Conservation (phyloP, 2,113 vertebrate species). For the Clarias magur region DNA sequence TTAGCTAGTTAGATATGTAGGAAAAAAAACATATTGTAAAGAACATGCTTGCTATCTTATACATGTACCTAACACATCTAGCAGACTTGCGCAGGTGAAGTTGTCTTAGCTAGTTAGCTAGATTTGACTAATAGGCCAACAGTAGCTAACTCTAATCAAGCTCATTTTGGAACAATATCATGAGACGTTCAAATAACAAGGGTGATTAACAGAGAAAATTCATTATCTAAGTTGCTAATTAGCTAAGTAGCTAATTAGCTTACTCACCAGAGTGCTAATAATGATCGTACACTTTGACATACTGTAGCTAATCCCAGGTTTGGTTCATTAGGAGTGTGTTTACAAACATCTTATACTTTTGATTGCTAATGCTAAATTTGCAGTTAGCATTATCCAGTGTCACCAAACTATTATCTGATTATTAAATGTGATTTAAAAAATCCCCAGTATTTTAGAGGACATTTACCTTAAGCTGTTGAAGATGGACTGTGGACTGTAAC, state of each 20-base stretch:
- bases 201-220: neutral
- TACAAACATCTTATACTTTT: neutral
- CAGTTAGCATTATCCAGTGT: neutral
- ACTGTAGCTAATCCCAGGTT: neutral
- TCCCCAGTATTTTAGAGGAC: neutral
- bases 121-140: neutral
- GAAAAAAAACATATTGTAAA: neutral
- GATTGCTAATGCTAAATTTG: neutral
- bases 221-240: neutral
- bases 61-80: neutral
- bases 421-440: neutral
- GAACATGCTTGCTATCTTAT: neutral
- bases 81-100: neutral
- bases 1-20: neutral
- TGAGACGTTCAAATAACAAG: neutral
- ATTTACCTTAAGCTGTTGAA: neutral
- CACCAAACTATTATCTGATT: neutral
- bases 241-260: neutral
- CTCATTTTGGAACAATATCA: neutral
- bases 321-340: neutral
- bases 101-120: neutral
- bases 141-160: neutral
- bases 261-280: neutral
- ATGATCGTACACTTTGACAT: neutral
- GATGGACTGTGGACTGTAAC: constrained; percentile 29